Conservation (phyloP, 2,888 invertebrate genomes). For the Electrophaes corylata region DNA sequence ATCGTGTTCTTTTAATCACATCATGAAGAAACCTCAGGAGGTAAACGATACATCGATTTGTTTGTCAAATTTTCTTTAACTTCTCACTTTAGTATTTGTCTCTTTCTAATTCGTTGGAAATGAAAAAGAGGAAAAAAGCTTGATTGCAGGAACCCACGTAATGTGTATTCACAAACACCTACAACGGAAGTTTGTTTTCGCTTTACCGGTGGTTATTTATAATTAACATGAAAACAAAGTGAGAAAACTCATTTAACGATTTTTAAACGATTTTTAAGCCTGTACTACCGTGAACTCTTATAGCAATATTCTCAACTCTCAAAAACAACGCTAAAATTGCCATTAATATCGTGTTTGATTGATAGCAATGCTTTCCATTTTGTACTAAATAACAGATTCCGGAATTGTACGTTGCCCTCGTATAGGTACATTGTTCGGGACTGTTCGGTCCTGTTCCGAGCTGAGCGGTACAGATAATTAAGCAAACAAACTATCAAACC, state of each 20-base stretch:
- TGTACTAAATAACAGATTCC: too few relatives aligned
- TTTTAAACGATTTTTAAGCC: too few relatives aligned
- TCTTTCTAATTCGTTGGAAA: constrained; percentile 37
- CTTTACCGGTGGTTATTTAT: constrained; percentile 68
- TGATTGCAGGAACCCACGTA: constrained; percentile 54
- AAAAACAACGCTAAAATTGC: too few relatives aligned
- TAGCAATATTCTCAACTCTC: too few relatives aligned
- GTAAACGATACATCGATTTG: constrained; percentile 48
- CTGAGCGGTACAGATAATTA: too few relatives aligned
- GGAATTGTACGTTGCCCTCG: too few relatives aligned
- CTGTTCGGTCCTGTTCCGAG: too few relatives aligned
- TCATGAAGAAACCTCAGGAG: constrained; percentile 36
- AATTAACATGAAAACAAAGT: constrained; percentile 82
- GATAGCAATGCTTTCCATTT: too few relatives aligned
- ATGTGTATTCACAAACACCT: constrained; percentile 63
- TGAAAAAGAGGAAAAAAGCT: constrained; percentile 38
- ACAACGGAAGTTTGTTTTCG: constrained; percentile 72
- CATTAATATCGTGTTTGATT: too few relatives aligned
- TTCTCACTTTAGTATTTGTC: constrained; percentile 42
- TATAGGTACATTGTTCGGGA: too few relatives aligned
- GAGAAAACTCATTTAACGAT: constrained; percentile 74
- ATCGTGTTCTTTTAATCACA: constrained; percentile 49
- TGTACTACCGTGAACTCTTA: too few relatives aligned
- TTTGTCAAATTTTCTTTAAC: constrained; percentile 58
- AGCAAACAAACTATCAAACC: too few relatives aligned